Evolutionary conservation across 2,797 vertebrate genomes (phyloP).

Genomic region (Sandelia bainsii): DNA sequence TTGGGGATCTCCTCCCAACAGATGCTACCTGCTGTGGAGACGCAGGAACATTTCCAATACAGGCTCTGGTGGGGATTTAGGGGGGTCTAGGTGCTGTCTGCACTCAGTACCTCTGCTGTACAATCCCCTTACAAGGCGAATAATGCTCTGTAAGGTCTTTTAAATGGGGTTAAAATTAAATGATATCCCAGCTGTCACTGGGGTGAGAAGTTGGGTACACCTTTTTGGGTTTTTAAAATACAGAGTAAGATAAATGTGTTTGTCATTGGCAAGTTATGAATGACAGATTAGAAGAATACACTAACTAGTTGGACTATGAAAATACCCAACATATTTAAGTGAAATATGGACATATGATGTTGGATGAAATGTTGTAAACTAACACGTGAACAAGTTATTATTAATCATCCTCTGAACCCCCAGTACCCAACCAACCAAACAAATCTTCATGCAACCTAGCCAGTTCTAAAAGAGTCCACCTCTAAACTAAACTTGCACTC

Average conservation of each 20-base stretch:
- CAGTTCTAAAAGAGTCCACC: neutral
- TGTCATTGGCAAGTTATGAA: too few species aligned
- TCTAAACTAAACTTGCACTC: neutral
- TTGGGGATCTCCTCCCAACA: conserved; percentile 64
- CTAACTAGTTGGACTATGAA: too few species aligned
- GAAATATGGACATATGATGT: too few species aligned
- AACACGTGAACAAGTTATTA: too few species aligned
- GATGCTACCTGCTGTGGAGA: conserved; percentile 61
- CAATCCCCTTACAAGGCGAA: neutral
- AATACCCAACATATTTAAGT: too few species aligned
- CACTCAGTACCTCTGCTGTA: neutral
- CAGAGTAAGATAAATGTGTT: too few species aligned
- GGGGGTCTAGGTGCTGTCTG: conserved; percentile 9
- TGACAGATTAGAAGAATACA: too few species aligned
- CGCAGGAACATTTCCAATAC: conserved; percentile 43
- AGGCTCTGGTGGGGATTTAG: neutral
- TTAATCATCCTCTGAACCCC: too few species aligned
- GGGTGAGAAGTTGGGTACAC: too few species aligned
- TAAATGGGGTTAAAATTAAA: neutral
- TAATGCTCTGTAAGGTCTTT: neutral
- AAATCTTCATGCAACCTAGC: neutral
- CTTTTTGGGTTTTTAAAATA: neutral
- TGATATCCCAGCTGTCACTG: too few species aligned
- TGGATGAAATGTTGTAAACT: too few species aligned
- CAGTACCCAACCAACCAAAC: neutral